Evolutionary conservation across 2,113 vertebrate genomes (phyloP).

Genomic region (Nyctibius bracteatus): DNA sequence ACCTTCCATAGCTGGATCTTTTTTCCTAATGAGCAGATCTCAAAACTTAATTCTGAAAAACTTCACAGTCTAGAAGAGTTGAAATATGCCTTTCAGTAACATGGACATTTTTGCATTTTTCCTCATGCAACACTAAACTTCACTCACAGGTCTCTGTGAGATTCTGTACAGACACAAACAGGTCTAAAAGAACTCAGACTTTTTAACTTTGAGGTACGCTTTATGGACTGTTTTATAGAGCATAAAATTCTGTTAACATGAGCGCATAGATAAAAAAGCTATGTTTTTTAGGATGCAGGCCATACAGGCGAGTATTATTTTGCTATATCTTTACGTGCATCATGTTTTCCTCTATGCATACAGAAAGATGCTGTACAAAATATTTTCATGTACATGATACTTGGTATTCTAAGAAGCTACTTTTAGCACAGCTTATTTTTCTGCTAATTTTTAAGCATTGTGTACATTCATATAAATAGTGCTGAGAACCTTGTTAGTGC

Average conservation of each 20-base stretch:
- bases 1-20: background rate
- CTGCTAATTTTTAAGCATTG: background rate
- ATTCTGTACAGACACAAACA: background rate
- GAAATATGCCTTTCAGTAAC: background rate
- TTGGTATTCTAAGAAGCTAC: background rate
- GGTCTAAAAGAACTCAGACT: background rate
- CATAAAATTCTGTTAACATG: background rate
- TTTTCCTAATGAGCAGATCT: background rate
- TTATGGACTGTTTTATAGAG: background rate
- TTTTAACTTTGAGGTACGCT: background rate
- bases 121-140: background rate
- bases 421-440: background rate
- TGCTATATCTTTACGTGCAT: background rate
- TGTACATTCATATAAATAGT: background rate
- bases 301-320: background rate
- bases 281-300: background rate
- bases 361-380: background rate
- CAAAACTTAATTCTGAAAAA: background rate
- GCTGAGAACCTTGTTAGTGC: background rate
- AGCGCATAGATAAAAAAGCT: background rate
- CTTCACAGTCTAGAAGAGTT: background rate
- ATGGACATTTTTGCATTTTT: background rate
- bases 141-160: background rate
- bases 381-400: background rate
- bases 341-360: background rate